Percentiles rank a stretch among this genome's conserved stretches.
Conservation (phyloP, 2,888 invertebrate species). For the Kuschelorhynchus macadamiae region DNA sequence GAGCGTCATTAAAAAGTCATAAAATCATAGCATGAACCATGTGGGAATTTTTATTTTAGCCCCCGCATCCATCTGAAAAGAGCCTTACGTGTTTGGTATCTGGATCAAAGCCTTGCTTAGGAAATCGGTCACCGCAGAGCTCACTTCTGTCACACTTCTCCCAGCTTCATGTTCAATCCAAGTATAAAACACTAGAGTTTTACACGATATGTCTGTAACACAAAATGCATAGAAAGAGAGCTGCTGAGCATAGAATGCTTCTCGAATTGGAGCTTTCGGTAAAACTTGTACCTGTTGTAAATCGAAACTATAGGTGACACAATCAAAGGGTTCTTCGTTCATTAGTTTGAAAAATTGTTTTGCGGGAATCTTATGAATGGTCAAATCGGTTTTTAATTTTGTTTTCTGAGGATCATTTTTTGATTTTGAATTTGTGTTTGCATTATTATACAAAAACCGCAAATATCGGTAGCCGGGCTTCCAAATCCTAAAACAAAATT, state of each 20-base stretch:
- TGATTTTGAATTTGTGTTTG: conserved; percentile 21
- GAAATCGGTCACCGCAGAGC: conserved; percentile 48
- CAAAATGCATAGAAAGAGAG: conserved; percentile 49
- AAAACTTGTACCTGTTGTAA: conserved; percentile 39
- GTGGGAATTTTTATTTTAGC: conserved; percentile 45
- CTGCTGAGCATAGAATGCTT: too few species aligned
- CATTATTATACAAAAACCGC: conserved; percentile 36
- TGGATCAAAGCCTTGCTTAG: conserved; percentile 41
- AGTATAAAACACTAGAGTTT: too few species aligned
- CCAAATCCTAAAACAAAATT: conserved; percentile 33
- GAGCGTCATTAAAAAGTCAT: conserved; percentile 54
- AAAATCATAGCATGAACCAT: conserved; percentile 53
- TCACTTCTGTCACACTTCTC: conserved; percentile 28
- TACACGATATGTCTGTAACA: conserved; percentile 35
- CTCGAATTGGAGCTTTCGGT: conserved; percentile 35
- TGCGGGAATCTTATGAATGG: neutral
- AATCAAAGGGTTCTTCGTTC: neutral
- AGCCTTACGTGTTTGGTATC: conserved; percentile 39
- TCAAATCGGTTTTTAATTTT: conserved; percentile 5
- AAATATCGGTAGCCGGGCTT: conserved; percentile 31
- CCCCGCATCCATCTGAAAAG: conserved; percentile 47
- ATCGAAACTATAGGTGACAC: conserved; percentile 20
- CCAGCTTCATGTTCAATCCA: conserved; percentile 48
- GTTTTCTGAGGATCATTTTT: conserved; percentile 21
- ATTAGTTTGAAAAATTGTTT: conserved; percentile 8